Evolutionary conservation across 2,888 invertebrate species (phyloP).

Genomic region (Melanotus villosus): DNA sequence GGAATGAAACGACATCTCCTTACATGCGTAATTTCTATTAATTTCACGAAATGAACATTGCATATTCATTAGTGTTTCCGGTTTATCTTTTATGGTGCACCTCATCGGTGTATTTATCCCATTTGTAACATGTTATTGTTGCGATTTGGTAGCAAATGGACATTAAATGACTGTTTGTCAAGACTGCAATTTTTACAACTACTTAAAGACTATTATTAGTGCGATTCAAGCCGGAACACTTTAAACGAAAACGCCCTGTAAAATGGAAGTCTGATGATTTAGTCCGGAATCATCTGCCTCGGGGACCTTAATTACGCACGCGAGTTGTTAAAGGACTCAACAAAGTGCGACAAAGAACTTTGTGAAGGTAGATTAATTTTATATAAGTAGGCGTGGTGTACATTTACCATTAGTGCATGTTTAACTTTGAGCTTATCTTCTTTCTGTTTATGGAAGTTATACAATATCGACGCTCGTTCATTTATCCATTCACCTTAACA

Average conservation of each 20-base stretch:
- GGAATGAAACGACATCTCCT: too few species aligned
- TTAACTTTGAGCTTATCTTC: conserved; percentile 19
- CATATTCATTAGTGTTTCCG: conserved; percentile 2
- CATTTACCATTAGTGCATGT: conserved; percentile 26
- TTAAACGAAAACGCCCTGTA: conserved; percentile 36
- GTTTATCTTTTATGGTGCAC: neutral
- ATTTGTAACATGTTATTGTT: conserved; percentile 28
- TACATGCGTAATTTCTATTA: neutral
- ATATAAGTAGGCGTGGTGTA: conserved; percentile 21
- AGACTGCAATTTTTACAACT: conserved; percentile 37
- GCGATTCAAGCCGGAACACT: conserved; percentile 31
- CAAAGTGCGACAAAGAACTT: conserved; percentile 16
- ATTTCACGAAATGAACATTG: neutral
- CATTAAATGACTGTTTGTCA: conserved; percentile 38
- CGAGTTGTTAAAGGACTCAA: conserved; percentile 13
- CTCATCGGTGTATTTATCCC: conserved; percentile 7
- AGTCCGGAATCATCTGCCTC: conserved; percentile 37
- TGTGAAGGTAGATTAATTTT: conserved; percentile 21
- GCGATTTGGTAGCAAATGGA: conserved; percentile 35
- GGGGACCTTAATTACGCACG: conserved; percentile 33
- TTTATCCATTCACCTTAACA: neutral
- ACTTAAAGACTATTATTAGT: conserved; percentile 38
- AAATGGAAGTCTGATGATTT: conserved; percentile 32
- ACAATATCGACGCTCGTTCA: conserved; percentile 14
- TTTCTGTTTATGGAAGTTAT: conserved; percentile 18